Evolutionary conservation across 2,113 vertebrate species (phyloP).

Genomic region (Alexandromys fortis): DNA sequence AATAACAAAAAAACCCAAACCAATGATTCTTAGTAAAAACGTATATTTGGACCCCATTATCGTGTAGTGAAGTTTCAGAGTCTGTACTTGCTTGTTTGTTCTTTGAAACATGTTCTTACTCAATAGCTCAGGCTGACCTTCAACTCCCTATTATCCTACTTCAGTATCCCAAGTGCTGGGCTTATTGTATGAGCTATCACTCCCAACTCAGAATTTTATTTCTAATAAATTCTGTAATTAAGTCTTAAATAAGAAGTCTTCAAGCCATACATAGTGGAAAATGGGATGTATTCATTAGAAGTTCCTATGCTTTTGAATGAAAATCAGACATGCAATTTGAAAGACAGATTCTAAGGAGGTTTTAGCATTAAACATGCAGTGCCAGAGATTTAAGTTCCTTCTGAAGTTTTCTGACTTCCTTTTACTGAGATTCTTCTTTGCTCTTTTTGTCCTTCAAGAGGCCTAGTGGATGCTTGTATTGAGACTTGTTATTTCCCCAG

Average conservation of each 20-base stretch:
- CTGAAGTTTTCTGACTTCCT: background rate
- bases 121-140: background rate
- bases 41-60: background rate
- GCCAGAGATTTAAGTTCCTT: background rate
- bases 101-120: background rate
- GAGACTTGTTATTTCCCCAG: background rate
- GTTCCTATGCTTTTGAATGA: background rate
- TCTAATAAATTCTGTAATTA: slow-evolving; percentile 33
- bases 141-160: background rate
- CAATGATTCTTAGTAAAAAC: slow-evolving; percentile 8
- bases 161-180: background rate
- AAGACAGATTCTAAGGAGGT: background rate
- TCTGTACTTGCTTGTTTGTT: background rate
- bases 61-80: background rate
- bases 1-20: background rate
- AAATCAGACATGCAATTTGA: slow-evolving; percentile 16
- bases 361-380: background rate
- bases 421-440: slow-evolving; percentile 9
- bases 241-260: background rate
- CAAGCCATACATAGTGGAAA: slow-evolving; percentile 20
- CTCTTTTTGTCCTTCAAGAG: background rate
- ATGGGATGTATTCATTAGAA: background rate
- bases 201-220: slow-evolving; percentile 7
- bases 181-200: background rate
- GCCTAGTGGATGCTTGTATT: slow-evolving; percentile 5